phyloP scores from a whole-genome alignment of 1,140 invertebrate species.

The Caenorhabditis latens region DNA sequence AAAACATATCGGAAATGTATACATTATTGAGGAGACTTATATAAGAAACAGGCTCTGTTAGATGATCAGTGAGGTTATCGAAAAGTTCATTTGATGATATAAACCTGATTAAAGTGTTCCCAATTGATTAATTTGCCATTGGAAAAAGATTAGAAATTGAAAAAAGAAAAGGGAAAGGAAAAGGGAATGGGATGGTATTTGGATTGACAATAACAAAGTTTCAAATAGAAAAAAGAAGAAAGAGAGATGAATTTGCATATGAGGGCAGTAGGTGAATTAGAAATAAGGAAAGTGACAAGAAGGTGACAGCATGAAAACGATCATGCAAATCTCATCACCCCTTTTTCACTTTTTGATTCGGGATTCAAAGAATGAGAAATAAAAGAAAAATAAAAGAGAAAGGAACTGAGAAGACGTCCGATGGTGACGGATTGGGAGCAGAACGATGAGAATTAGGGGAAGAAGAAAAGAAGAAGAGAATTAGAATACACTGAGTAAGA shows the following conservation, averaged over 20 bases:
- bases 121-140: neutral
- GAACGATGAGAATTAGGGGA: neutral
- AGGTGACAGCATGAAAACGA: neutral
- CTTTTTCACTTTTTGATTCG: neutral
- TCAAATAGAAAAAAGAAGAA: neutral
- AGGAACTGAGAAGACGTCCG: neutral
- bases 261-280: constrained; percentile 35
- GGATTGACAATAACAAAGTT: neutral
- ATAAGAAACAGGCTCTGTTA: constrained; percentile 1
- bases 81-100: constrained; percentile 9
- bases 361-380: neutral
- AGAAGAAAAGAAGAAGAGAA: neutral
- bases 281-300: constrained; percentile 3
- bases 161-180: neutral
- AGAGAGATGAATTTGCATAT: constrained; percentile 29
- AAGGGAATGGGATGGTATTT: neutral
- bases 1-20: neutral
- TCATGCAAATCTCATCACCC: constrained; percentile 36
- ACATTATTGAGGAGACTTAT: neutral
- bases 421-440: constrained; percentile 26
- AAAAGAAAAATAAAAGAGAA: constrained; percentile 14
- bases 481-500: neutral
- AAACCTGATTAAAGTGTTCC: constrained; percentile 16
- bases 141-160: neutral
- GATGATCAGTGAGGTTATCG: constrained; percentile 8